Evolutionary conservation across 2,888 invertebrate genomes (phyloP).

Genomic region (Trachelus stipa): DNA sequence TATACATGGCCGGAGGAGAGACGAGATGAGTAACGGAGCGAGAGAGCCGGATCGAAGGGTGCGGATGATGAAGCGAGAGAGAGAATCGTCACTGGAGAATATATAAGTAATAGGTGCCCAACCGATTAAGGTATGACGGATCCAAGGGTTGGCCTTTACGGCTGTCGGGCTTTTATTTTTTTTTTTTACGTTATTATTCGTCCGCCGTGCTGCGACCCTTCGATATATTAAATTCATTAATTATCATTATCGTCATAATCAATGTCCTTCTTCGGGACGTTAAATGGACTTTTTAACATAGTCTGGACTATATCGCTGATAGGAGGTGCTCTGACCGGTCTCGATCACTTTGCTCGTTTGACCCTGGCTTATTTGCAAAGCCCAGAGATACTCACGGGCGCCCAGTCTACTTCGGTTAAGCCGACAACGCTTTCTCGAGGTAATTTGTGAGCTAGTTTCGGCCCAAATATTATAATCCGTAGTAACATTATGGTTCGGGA

Average conservation of each 20-base stretch:
- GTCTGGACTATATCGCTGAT: slow-evolving; percentile 11
- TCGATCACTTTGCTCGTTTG: slow-evolving; percentile 7
- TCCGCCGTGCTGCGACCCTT: slow-evolving; percentile 10
- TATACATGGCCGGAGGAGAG: background rate
- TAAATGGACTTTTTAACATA: background rate
- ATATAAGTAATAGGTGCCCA: slow-evolving; percentile 40
- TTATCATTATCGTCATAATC: background rate
- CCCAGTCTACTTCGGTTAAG: slow-evolving; percentile 50
- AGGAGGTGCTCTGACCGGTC: slow-evolving; percentile 31
- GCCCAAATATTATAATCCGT: slow-evolving; percentile 59
- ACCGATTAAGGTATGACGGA: slow-evolving; percentile 45
- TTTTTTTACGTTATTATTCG: slow-evolving; percentile 26
- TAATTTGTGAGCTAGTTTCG: slow-evolving; percentile 63
- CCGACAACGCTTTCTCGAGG: slow-evolving; percentile 60
- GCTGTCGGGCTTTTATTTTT: slow-evolving; percentile 32
- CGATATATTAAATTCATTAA: background rate
- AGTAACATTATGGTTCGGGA: slow-evolving; percentile 54
- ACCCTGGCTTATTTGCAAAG: slow-evolving; percentile 9
- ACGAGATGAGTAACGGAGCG: background rate
- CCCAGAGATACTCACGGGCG: slow-evolving; percentile 4
- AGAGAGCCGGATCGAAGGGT: background rate
- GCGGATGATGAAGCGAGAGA: slow-evolving; percentile 9
- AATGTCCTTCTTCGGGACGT: background rate
- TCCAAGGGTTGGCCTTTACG: slow-evolving; percentile 21
- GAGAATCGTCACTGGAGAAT: slow-evolving; percentile 12